Evolutionary conservation across 2,888 invertebrate genomes (phyloP).

Genomic region (Phragmatobia fuliginosa): DNA sequence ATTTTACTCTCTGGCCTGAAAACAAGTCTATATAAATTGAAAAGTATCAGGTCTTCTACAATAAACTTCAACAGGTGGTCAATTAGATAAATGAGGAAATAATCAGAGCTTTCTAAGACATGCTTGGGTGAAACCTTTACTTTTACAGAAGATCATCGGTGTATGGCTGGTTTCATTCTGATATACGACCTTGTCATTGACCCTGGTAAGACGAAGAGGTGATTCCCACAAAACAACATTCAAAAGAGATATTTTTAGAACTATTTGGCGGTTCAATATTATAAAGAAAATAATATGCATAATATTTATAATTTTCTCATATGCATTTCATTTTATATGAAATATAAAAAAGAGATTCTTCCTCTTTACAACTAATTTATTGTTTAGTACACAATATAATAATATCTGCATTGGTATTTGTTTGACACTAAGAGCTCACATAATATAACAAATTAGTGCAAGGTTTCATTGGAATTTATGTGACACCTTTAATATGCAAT

Average conservation of each 20-base stretch:
- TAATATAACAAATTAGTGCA: slow-evolving; percentile 5
- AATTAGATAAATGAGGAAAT: too few relatives aligned
- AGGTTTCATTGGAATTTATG: slow-evolving; percentile 18
- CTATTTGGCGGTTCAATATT: not conserved
- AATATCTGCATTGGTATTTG: slow-evolving; percentile 8
- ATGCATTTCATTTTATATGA: too few relatives aligned
- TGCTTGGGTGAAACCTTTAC: too few relatives aligned
- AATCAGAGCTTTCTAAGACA: too few relatives aligned
- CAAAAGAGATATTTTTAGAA: not conserved
- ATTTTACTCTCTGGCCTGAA: not conserved
- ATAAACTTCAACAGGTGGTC: not conserved
- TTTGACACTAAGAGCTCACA: slow-evolving; percentile 15
- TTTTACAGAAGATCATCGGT: not conserved
- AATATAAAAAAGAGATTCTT: not conserved
- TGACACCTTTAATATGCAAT: slow-evolving; percentile 30
- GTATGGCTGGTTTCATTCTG: not conserved
- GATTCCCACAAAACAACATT: not conserved
- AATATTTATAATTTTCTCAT: too few relatives aligned
- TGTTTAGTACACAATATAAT: not conserved
- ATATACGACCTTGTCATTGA: not conserved
- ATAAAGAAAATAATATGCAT: too few relatives aligned
- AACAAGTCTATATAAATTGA: too few relatives aligned
- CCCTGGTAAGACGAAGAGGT: not conserved
- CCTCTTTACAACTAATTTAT: not conserved
- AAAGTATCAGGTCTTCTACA: not conserved